Conservation (phyloP, 2,113 vertebrate genomes). For the Microtus ochrogaster region DNA sequence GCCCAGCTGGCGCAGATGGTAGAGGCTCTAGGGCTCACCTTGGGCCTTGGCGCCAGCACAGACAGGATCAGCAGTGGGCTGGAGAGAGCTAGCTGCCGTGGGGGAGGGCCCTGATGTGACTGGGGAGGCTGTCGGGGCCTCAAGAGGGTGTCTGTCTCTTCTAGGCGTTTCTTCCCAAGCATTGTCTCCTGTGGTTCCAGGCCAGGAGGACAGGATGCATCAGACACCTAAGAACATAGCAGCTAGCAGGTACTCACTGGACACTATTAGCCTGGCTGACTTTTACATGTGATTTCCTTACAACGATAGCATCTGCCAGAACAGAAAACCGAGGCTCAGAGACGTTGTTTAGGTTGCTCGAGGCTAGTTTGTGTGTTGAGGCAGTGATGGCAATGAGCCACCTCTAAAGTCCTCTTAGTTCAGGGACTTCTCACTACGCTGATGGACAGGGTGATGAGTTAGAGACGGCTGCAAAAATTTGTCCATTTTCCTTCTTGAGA, state of each 20-base stretch:
- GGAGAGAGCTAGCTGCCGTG: neutral
- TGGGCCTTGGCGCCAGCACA: slow-evolving; percentile 43
- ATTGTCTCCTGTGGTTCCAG: neutral
- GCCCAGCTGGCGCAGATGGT: slow-evolving; percentile 86
- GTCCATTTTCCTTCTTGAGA: neutral
- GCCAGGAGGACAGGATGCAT: neutral
- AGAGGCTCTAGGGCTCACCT: slow-evolving; percentile 49
- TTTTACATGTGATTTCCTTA: neutral
- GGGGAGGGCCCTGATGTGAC: neutral
- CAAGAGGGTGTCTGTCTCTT: neutral
- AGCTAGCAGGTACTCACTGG: neutral
- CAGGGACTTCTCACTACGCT: neutral
- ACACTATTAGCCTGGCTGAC: neutral
- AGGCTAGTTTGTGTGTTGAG: neutral
- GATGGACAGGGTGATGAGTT: neutral
- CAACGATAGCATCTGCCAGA: neutral
- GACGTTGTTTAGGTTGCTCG: neutral
- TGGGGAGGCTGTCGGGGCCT: neutral
- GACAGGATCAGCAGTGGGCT: neutral
- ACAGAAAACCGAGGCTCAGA: neutral
- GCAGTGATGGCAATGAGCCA: neutral
- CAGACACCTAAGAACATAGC: rapidly evolving
- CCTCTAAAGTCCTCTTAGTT: no score
- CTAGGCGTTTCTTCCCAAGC: neutral
- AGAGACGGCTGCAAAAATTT: neutral